These are phyloP conservation scores for Amiota minor DNA, from an alignment of 2,888 invertebrate genomes.

Conservation along the genomic window DNA sequence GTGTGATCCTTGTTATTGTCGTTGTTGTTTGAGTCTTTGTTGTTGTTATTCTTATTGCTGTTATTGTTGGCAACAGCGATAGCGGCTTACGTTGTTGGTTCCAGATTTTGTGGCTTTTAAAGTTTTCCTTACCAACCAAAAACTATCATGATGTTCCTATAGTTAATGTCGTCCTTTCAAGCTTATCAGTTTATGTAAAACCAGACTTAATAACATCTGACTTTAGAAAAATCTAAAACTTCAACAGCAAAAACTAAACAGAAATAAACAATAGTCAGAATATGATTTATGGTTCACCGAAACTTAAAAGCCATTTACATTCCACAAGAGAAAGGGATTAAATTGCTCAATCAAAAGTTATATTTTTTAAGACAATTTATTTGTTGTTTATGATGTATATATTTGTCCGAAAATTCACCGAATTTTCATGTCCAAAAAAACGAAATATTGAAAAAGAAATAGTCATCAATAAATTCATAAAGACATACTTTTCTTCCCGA, in stretches of 20 bases:
- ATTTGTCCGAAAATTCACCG: too few species aligned
- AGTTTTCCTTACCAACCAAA: background rate
- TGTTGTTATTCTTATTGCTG: conserved; percentile 30
- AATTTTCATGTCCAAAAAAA: too few species aligned
- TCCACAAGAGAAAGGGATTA: too few species aligned
- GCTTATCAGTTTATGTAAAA: background rate
- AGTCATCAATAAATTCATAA: too few species aligned
- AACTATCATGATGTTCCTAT: background rate
- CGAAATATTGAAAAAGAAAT: too few species aligned
- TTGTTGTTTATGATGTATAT: too few species aligned
- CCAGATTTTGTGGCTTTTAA: conserved; percentile 2
- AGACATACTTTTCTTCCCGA: too few species aligned
- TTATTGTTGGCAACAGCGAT: conserved; percentile 18
- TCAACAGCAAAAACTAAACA: background rate
- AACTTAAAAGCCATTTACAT: too few species aligned
- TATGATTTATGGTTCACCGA: background rate
- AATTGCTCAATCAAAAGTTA: too few species aligned
- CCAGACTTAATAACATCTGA: background rate
- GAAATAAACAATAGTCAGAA: too few species aligned
- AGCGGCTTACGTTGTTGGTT: conserved; percentile 35
- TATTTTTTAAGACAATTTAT: too few species aligned
- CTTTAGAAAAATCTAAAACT: conserved; percentile 1
- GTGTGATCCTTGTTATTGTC: conserved; percentile 38
- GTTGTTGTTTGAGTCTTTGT: too few species aligned
- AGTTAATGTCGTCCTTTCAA: background rate